Conservation (phyloP, 1,140 invertebrate genomes). For the Musca vetustissima region DNA sequence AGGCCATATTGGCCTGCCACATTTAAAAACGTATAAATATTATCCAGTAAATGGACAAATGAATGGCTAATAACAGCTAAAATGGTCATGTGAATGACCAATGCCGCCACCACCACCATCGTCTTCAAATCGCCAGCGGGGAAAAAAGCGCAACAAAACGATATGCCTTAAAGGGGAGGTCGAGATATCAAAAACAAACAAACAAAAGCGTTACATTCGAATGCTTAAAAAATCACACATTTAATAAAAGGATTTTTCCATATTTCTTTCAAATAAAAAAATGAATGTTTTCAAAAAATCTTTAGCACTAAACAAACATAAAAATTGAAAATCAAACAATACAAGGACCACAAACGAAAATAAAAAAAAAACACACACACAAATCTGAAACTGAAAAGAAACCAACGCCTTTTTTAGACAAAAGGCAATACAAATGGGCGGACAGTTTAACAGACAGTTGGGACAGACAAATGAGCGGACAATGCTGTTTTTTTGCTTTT, state of each 20-base stretch:
- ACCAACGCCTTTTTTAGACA: conserved; percentile 13
- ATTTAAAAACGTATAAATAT: conserved; percentile 13
- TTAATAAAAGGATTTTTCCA: too few species aligned
- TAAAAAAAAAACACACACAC: background rate
- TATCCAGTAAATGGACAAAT: conserved; percentile 3
- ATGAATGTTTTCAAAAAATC: background rate
- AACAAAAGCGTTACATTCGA: too few species aligned
- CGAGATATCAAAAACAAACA: too few species aligned
- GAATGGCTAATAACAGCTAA: conserved; percentile 11
- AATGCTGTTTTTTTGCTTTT: too few species aligned
- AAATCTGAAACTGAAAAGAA: too few species aligned
- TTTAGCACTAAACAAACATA: background rate
- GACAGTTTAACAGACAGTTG: conserved; percentile 5
- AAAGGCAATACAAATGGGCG: background rate
- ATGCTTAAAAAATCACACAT: too few species aligned
- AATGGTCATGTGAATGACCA: background rate
- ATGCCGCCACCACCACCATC: too few species aligned
- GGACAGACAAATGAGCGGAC: background rate
- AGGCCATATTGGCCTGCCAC: background rate
- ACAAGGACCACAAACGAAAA: background rate
- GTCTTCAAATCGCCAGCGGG: background rate
- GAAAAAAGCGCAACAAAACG: background rate
- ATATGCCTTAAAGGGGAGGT: too few species aligned
- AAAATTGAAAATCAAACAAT: conserved; percentile 1
- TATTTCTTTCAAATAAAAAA: too few species aligned